Conservation (phyloP, 2,797 vertebrate genomes). For the Premnoplex brunnescens region DNA sequence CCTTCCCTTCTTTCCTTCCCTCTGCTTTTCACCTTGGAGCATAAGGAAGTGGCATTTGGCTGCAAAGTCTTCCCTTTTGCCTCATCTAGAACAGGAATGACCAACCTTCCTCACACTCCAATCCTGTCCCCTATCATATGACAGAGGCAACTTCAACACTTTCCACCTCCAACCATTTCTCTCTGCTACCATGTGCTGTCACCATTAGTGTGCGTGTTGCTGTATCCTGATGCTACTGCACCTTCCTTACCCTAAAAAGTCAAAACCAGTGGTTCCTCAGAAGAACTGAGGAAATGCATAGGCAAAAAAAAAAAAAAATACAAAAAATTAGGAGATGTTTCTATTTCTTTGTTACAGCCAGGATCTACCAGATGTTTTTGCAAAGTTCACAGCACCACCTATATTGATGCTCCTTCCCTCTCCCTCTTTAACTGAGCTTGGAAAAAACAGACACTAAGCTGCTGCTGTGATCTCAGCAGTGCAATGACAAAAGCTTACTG, state of each 20-base stretch:
- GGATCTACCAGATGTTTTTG: not conserved
- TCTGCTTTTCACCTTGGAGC: not conserved
- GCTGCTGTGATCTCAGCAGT: not conserved
- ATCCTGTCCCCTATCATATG: fast-evolving
- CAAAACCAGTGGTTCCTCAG: not conserved
- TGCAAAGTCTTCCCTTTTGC: not conserved
- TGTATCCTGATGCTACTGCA: not conserved
- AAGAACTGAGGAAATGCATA: not conserved
- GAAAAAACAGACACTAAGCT: not conserved
- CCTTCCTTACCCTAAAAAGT: not conserved
- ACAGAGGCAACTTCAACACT: not conserved
- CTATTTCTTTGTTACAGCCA: not conserved
- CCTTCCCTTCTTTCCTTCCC: not conserved
- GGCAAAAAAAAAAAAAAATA: not conserved
- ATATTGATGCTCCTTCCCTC: not conserved
- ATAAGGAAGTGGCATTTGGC: not conserved
- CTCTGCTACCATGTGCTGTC: not conserved
- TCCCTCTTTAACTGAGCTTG: not conserved
- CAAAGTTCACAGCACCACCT: not conserved
- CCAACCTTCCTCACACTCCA: not conserved
- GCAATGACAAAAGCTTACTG: not conserved
- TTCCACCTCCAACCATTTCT: not conserved
- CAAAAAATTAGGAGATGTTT: not conserved
- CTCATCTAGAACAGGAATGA: not conserved
- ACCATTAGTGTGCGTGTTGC: not conserved